Evolutionary conservation across 1,140 invertebrate species (phyloP), one percentile per base, ranked within the genome.

Genomic region (Drosophila leontia): DNA sequence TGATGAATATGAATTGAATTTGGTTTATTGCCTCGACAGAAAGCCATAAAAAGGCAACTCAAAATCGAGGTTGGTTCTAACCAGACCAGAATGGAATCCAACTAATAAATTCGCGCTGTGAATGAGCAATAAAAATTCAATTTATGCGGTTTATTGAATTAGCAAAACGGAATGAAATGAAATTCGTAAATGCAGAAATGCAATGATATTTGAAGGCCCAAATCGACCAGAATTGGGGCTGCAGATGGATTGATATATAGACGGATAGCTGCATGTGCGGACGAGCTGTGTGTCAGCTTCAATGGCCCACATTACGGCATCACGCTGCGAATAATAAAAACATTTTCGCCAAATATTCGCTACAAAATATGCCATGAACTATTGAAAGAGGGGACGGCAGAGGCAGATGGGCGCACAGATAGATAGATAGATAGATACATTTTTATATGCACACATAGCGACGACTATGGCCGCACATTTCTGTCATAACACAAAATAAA

Each of bases 401-500:
- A 9, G 34, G 32, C 6, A 23, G n/a, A 17, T 11, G 50, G 26
- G 41, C 1, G 15, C 45, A 11, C 29, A 37, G 32, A 62, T 53
- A 53, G 29, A 67, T 41, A 34, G 29, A 61, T 42, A 55, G n/a
- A 56, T 50, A 70, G 68, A 74, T 74, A 82, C 63, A 82, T 63
- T 58, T 82, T 50, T 64, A 82, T 67, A 81, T 64, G 47, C 53
- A 56, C 8, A 56, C 53, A 56, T n/a, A 39, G 39, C 45, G 19
- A 41, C 70, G 63, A 68, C 50, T 51, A 51, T 79, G 53, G 53
- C 62, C 56, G 80, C 74, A 78, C 84, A 88, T 88, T 88, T 90
- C 85, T 90, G 84, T 88, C 84, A 88, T 88, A 88, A 88, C 85
- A 78, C 39, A 70, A 87, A 78, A 88, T 64, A 88, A 80, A 90